These are phyloP conservation scores for Ophion slaviceki DNA, from an alignment of 2,888 invertebrate species.

Conservation along the genomic window DNA sequence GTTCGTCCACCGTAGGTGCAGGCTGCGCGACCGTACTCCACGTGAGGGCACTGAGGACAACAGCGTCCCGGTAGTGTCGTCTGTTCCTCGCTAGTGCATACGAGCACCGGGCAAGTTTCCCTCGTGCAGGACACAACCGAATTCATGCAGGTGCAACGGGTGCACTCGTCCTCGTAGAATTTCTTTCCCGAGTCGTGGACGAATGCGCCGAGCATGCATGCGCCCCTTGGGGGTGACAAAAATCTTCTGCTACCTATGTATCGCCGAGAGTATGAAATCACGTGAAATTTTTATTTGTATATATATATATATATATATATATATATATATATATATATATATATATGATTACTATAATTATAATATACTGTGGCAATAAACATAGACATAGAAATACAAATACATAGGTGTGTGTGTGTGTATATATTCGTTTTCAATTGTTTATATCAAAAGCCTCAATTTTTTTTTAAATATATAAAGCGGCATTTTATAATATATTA, in stretches of 20 bases:
- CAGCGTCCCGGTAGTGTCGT: constrained; percentile 88
- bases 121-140: constrained; percentile 92
- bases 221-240: constrained; percentile 84
- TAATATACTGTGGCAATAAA: no score
- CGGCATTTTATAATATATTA: no score
- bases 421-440: no score
- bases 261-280: no score
- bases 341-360: no score
- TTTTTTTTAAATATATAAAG: no score
- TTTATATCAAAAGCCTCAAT: no score
- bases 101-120: constrained; percentile 94
- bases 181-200: constrained; percentile 87
- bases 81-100: constrained; percentile 91
- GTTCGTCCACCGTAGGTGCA: constrained; percentile 88
- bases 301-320: no score
- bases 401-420: no score
- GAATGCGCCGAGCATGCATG: constrained; percentile 90
- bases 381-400: no score
- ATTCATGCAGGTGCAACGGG: constrained; percentile 92
- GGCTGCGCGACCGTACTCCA: constrained; percentile 88
- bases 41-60: constrained; percentile 90
- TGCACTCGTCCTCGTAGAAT: constrained; percentile 91
- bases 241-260: constrained; percentile 83
- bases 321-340: no score
- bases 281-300: no score